Evolutionary conservation across 2,888 invertebrate genomes (phyloP).

Genomic region (Drosophila ezoana): DNA sequence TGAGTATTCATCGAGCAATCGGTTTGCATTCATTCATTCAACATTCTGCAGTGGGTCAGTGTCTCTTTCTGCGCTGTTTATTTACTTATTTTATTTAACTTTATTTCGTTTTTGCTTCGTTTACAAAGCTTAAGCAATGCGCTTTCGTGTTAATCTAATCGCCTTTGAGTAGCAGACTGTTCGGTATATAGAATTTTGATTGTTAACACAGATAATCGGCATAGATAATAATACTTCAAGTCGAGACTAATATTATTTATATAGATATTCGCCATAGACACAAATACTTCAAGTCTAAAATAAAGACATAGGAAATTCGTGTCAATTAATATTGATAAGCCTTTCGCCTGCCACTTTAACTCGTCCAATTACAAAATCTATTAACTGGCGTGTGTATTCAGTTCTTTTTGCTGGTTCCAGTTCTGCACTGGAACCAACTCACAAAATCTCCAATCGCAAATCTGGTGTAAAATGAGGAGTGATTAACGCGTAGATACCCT

Average conservation of each 20-base stretch:
- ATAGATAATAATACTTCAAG: constrained; percentile 55
- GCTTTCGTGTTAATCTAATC: constrained; percentile 51
- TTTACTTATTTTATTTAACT: neutral
- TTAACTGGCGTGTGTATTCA: neutral
- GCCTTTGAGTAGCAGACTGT: neutral
- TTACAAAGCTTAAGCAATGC: constrained; percentile 22
- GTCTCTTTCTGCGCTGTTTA: constrained; percentile 1
- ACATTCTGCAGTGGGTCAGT: constrained; percentile 22
- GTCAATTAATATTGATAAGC: constrained; percentile 41
- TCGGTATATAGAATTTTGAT: constrained; percentile 18
- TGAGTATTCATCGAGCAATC: constrained; percentile 37
- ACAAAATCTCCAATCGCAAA: neutral
- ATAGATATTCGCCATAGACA: constrained; percentile 47
- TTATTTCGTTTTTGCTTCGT: constrained; percentile 19
- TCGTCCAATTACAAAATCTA: constrained; percentile 16
- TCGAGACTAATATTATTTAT: constrained; percentile 17
- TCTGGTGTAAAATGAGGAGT: neutral
- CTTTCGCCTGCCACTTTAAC: constrained; percentile 29
- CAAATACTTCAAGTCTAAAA: constrained; percentile 13
- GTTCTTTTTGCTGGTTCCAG: neutral
- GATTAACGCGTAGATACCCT: neutral
- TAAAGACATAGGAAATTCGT: constrained; percentile 23
- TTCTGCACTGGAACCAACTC: neutral
- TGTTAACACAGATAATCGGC: constrained; percentile 39
- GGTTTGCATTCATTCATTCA: constrained; percentile 30